Base-by-base conservation (phyloP, 2,888 invertebrate genomes). In the Leptopilina syphax region DNA sequence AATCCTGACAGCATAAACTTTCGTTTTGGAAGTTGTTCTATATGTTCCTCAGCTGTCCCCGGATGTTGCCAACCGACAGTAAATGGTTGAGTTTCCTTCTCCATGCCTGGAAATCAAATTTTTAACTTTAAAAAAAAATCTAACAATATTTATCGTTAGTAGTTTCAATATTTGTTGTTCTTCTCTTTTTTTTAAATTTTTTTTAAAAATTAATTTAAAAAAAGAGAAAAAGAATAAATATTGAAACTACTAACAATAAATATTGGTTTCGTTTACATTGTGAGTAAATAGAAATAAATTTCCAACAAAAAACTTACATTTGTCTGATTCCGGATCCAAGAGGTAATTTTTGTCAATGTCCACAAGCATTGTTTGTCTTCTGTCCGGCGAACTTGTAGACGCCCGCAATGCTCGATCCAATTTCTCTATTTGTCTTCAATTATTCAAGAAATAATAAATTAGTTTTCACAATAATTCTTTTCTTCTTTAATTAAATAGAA, bases 11-110 rank as follows among this genome's bases (percentile, higher is more conserved):
- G 79, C 92, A 92, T 92, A 63, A 92, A 91, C 81, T 88, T 91
- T 27, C 68, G 84, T 79, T 82, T 89, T 60, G 65, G 65, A 12
- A 41, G 12, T 65, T 81, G 12, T 65, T 81, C 81, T 57, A 34
- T 34, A 34, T 34, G 34, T 76, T 79, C 80, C 79, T 76, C 44
- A 24, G 27, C 79, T 65, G 78, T 70, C 77, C 81, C 82, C 9
- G 81, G 83, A 80, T 95, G 96, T 86, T 95, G 95, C 96, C 96
- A 96, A 0, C 95, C 95, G 0, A 96, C 94, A 0, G 94, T 95
- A 89, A 95, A 95, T 0, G 94, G 94, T 86, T 96, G 95, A 5
- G 93, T 93, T 79, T 92, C 92, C 83, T 92, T 92, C 27, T 87
- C 85, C 63, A 86, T 81, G 80, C 85, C 91, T 91, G 41, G 34